Evolutionary conservation across 1,140 invertebrate genomes (phyloP), one percentile per base, ranked within the genome.

Genomic region (Carcinoscorpius rotundicauda): DNA sequence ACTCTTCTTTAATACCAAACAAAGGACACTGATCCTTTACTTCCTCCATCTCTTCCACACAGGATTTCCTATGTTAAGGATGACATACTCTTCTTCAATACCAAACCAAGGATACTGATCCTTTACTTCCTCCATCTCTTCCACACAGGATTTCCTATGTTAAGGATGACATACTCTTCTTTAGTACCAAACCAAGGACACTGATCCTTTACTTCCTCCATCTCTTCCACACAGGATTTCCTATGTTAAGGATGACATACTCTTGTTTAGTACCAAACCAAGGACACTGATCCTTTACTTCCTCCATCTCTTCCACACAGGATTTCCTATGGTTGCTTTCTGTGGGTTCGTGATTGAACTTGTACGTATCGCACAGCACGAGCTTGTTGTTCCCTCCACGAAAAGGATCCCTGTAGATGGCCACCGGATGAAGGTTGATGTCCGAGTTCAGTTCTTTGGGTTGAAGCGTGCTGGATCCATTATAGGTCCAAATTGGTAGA

Each of bases 241-340:
- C n/a, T n/a, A n/a, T 8, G 73, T 95, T 93, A 10, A 96, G 75
- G 3, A 97, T 78, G 3, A 91, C 93, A 77, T 97, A 96, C 75
- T 97, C 94, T 75, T 97, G 94, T 71, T 86, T 85, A 74, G 86
- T 95, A 3, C 94, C 95, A 74, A 98, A 98, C 93, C 93, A 97
- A 0, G 95, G 93, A 62, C 89, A 82, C 4, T 85, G 80, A 48
- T 86, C 84, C n/a, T 55, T n/a, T 50, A 60, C 61, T 70, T 62
- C 72, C 66, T 70, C 82, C 79, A 85, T 83, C 0, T 52, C 64
- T 9, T 58, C 5, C 10, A 49, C 29, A 60, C 69, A 70, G 3
- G 29, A 29, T 29, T 29, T 29, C 29, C 29, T 29, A 2, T 29
- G 29, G 29, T 29, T 29, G 29, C 29, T 29, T 29, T 29, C 29